phyloP scores from a whole-genome alignment of 1,140 invertebrate genomes.

The Trichonephila clavipes region DNA sequence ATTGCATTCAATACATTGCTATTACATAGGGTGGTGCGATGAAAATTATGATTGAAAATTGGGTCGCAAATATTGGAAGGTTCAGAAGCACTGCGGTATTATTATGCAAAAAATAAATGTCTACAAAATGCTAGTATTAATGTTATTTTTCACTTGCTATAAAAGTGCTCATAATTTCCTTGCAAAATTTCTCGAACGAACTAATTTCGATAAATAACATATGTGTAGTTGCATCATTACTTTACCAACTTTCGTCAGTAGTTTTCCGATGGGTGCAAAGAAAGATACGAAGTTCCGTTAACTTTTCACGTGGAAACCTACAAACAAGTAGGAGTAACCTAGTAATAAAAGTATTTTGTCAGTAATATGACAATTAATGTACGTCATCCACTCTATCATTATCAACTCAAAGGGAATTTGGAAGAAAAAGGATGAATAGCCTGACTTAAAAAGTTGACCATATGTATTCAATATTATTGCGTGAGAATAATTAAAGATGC shows the following conservation, averaged over 20 bases:
- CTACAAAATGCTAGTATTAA: not conserved
- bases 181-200: not conserved
- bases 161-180: not conserved
- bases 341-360: not conserved
- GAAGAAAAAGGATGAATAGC: too few species aligned
- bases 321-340: slow-evolving; percentile 1
- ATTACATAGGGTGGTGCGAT: too few species aligned
- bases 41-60: too few species aligned
- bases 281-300: not conserved
- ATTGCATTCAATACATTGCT: too few species aligned
- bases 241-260: not conserved
- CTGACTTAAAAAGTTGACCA: too few species aligned
- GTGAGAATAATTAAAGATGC: too few species aligned
- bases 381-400: not conserved
- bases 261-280: not conserved
- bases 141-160: not conserved
- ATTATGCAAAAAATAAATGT: not conserved
- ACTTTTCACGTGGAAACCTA: not conserved
- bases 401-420: not conserved
- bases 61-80: too few species aligned
- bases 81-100: not conserved
- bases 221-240: not conserved
- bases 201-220: not conserved
- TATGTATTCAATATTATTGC: too few species aligned
- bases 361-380: not conserved